Percentiles rank a stretch among this genome's conserved stretches.
phyloP scores from a whole-genome alignment of 2,113 vertebrate genomes.

The Osmerus eperlanus region DNA sequence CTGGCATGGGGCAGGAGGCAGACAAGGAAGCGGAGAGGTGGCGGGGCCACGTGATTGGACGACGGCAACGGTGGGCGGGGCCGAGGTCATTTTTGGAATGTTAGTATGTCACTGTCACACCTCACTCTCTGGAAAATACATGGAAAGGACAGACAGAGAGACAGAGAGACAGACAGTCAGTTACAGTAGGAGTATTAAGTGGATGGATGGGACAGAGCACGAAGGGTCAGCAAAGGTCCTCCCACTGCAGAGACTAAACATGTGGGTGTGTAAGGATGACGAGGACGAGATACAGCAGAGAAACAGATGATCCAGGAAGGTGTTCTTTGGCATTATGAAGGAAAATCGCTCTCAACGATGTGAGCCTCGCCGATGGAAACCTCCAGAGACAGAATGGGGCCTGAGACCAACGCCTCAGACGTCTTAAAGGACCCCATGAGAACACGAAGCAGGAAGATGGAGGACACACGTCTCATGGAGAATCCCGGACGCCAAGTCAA shows the following conservation, averaged over 20 bases:
- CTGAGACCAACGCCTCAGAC: no score
- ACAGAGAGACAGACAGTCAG: constrained; percentile 16
- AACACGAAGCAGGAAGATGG: not conserved
- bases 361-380: no score
- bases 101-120: constrained; percentile 68
- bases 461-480: not conserved
- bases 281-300: no score
- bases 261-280: no score
- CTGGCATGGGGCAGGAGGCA: constrained; percentile 43
- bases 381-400: no score
- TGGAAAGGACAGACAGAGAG: constrained; percentile 5
- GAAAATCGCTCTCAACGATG: no score
- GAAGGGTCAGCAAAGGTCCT: no score
- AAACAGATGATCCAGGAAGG: no score
- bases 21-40: constrained; percentile 45
- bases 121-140: constrained; percentile 69
- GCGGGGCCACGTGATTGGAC: constrained; percentile 47
- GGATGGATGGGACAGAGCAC: no score
- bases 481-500: no score
- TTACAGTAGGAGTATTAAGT: not conserved
- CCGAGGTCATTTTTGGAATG: constrained; percentile 23
- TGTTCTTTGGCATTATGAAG: no score
- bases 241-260: no score
- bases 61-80: constrained; percentile 45
- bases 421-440: not conserved